Percentiles rank a stretch among this genome's conserved stretches.
Conservation (phyloP, 1,140 invertebrate species). For the Drosophila ogumai region DNA sequence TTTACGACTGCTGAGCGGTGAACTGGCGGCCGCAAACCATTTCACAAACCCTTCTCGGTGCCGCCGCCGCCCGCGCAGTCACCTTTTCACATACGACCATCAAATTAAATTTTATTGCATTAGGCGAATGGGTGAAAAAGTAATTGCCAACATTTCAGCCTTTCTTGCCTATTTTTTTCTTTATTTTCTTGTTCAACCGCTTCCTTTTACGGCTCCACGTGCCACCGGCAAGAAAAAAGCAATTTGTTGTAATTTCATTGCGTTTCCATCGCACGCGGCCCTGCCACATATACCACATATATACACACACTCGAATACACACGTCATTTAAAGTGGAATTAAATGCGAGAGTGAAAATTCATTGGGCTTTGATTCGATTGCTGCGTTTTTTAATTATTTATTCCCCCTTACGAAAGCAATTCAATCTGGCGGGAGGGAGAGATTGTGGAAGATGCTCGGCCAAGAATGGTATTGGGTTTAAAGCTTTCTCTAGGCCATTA, state of each 20-base stretch:
- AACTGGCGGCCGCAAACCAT: constrained; percentile 52
- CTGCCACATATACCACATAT: neutral
- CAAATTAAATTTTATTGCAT: constrained; percentile 81
- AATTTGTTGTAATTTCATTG: constrained; percentile 73
- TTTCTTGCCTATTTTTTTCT: constrained; percentile 30
- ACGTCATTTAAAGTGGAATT: constrained; percentile 30
- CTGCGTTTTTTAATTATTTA: constrained; percentile 28
- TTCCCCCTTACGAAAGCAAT: constrained; percentile 12
- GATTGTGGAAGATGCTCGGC: neutral
- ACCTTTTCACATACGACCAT: constrained; percentile 52
- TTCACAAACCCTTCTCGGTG: constrained; percentile 21
- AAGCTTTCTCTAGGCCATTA: constrained; percentile 11
- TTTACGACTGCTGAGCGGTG: constrained; percentile 63
- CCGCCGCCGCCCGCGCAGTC: constrained; percentile 20
- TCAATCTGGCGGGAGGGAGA: neutral
- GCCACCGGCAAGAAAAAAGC: constrained; percentile 42
- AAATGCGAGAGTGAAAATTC: constrained; percentile 30
- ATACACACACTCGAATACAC: constrained; percentile 1
- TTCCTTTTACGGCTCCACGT: constrained; percentile 24
- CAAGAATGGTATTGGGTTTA: constrained; percentile 5
- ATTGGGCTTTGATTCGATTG: constrained; percentile 24
- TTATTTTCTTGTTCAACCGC: constrained; percentile 26
- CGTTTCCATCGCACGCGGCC: constrained; percentile 26
- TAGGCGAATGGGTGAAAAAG: constrained; percentile 66
- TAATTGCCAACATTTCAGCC: constrained; percentile 54